phyloP scores from a whole-genome alignment of 2,888 invertebrate species.

The Heliconius cydno region DNA sequence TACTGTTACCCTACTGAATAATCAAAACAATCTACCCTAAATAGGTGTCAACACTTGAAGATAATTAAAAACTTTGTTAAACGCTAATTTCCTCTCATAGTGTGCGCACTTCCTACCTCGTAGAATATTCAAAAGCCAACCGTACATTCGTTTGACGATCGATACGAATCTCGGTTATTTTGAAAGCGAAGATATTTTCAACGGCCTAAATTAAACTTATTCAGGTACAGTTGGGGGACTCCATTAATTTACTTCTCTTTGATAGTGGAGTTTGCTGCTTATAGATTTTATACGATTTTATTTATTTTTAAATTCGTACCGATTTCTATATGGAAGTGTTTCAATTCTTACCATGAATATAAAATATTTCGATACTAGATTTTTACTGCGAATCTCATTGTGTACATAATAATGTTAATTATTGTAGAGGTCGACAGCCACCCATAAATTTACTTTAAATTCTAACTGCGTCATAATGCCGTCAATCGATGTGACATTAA shows the following conservation, averaged over 20 bases:
- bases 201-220: constrained; percentile 43
- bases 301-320: too few species aligned
- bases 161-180: constrained; percentile 49
- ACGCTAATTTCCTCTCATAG: constrained; percentile 24
- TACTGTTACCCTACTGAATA: not conserved
- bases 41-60: not conserved
- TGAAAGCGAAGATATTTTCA: constrained; percentile 47
- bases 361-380: not conserved
- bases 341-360: not conserved
- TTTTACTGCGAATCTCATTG: not conserved
- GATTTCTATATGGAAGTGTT: too few species aligned
- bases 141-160: constrained; percentile 45
- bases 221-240: constrained; percentile 35
- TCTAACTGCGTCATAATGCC: not conserved
- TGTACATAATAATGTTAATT: not conserved
- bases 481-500: not conserved
- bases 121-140: constrained; percentile 47
- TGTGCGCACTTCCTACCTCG: constrained; percentile 27
- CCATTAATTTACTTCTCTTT: constrained; percentile 41
- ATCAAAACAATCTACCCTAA: not conserved
- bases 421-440: not conserved
- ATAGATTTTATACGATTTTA: constrained; percentile 12
- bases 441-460: not conserved
- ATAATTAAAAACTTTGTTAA: not conserved
- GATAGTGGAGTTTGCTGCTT: constrained; percentile 34